Percentiles rank a stretch among this genome's conserved stretches.
phyloP scores from a whole-genome alignment of 2,797 vertebrate genomes.

The Anguilla obscura region DNA sequence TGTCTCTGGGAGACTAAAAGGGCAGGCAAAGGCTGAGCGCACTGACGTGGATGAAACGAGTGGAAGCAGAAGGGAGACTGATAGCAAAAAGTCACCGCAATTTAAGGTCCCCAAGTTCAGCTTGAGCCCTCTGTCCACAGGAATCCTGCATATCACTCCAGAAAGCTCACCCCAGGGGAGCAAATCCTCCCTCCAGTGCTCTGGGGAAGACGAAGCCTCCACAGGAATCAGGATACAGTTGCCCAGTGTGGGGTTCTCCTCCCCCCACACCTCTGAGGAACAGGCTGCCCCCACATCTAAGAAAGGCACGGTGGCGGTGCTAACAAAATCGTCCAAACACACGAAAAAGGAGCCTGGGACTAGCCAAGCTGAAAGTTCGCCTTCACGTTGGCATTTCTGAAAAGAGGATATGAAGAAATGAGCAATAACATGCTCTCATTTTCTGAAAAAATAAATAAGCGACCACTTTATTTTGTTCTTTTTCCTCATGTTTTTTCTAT shows the following conservation, averaged over 20 bases:
- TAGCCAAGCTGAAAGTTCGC: slow-evolving; percentile 57
- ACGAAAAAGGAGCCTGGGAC: slow-evolving; percentile 61
- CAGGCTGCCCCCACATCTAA: slow-evolving; percentile 55
- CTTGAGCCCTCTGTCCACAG: slow-evolving; percentile 75
- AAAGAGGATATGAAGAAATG: neutral
- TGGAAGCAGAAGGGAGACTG: slow-evolving; percentile 36
- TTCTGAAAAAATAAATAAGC: slow-evolving; percentile 12
- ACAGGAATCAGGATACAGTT: slow-evolving; percentile 73
- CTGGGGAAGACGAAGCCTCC: slow-evolving; percentile 56
- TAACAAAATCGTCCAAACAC: slow-evolving; percentile 68
- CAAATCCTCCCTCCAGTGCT: slow-evolving; percentile 57
- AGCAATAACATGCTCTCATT: neutral
- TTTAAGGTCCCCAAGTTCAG: slow-evolving; percentile 80
- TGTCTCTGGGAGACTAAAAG: slow-evolving; percentile 60
- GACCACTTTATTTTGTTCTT: slow-evolving; percentile 28
- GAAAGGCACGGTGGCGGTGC: slow-evolving; percentile 56
- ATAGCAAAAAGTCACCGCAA: slow-evolving; percentile 69
- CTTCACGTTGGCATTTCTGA: slow-evolving; percentile 53
- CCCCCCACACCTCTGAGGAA: slow-evolving; percentile 62
- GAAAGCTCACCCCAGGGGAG: slow-evolving; percentile 67
- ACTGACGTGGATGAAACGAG: neutral
- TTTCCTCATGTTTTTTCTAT: slow-evolving; percentile 20
- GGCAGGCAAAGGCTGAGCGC: slow-evolving; percentile 49
- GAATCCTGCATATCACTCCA: slow-evolving; percentile 69
- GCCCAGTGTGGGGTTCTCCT: slow-evolving; percentile 70